Percentiles rank a stretch among this genome's conserved stretches.
These are phyloP conservation scores for Drosophila birchii DNA, from an alignment of 2,888 invertebrate species.

Conservation along the genomic window DNA sequence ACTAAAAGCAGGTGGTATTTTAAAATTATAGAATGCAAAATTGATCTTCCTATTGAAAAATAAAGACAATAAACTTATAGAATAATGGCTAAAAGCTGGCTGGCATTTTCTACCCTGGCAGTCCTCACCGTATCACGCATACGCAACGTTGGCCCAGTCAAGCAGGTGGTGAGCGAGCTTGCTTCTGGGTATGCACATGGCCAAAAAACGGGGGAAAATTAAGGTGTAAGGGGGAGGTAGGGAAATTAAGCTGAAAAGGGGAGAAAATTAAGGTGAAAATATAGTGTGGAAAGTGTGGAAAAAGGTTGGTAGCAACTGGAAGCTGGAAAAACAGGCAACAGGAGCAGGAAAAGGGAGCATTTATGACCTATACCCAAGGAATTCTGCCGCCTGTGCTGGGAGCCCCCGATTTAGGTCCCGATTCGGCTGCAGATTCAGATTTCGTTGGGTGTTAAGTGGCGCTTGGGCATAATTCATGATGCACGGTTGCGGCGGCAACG, in stretches of 20 bases:
- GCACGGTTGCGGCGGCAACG: conserved; percentile 18
- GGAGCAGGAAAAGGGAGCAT: conserved; percentile 41
- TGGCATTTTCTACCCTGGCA: neutral
- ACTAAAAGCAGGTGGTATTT: neutral
- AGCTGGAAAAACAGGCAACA: conserved; percentile 10
- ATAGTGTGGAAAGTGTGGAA: neutral
- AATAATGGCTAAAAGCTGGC: neutral
- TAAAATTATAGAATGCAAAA: neutral
- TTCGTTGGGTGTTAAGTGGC: conserved; percentile 72
- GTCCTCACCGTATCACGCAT: conserved; percentile 29
- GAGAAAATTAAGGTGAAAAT: conserved; percentile 2
- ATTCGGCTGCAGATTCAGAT: conserved; percentile 16
- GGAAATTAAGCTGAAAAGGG: conserved; percentile 4
- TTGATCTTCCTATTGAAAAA: neutral
- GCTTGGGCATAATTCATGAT: conserved; percentile 74
- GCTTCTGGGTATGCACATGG: conserved; percentile 9
- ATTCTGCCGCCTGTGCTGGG: conserved; percentile 1
- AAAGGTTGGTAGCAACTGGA: conserved; percentile 8
- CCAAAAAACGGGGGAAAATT: conserved; percentile 11
- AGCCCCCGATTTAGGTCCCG: conserved; percentile 4
- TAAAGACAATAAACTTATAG: neutral
- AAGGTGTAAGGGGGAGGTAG: neutral
- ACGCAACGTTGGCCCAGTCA: conserved; percentile 34
- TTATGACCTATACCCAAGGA: conserved; percentile 60
- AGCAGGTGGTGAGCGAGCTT: conserved; percentile 54